Base-by-base conservation (phyloP, 2,888 invertebrate species). In the Heliconius ismenius region DNA sequence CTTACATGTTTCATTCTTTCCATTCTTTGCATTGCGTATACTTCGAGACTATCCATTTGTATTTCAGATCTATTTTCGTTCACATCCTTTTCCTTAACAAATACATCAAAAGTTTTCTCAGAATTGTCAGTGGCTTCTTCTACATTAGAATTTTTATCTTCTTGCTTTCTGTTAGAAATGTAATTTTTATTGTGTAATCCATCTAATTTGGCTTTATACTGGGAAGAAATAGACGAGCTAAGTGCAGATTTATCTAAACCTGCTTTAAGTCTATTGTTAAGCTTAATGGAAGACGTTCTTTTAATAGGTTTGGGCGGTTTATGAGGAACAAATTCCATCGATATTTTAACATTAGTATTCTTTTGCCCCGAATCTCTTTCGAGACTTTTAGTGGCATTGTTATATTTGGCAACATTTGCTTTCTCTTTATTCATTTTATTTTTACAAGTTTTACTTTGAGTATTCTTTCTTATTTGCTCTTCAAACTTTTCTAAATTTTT, bases 251-350 rank as follows among this genome's bases (percentile, higher is more conserved):
- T 94, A 63, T 94, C 94, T 72, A 92, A 82, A 0, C 91, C 90
- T 13, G 92, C 90, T 87, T 94, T 93, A 0, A 93, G 83, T 84
- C 95, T 91, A 67, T 95, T 94, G 79, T 95, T 95, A 58, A 95
- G 90, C 83, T 95, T 95, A 68, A 95, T 94, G 28, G 96, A 96
- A 6, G 96, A 96, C 13, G 96, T 96, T 63, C 96, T 91, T 74
- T 96, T 95, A 0, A 95, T 95, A 1, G 96, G 96, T 86, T 97
- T 96, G 0, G 97, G 97, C 0, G 97, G 97, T 83, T 97, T 97
- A 82, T 97, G 97, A 0, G 96, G 95, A 0, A 97, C 96, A 83
- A 95, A 95, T 73, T 95, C 94, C 93, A 95, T 94, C 2, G 92
- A 92, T 32, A 92, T 90, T 86, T 94, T 94, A 11, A 85, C 88